Percentiles rank a stretch among this genome's conserved stretches.
Evolutionary conservation across 2,113 vertebrate species (phyloP).

Genomic region (Oncorhynchus nerka): DNA sequence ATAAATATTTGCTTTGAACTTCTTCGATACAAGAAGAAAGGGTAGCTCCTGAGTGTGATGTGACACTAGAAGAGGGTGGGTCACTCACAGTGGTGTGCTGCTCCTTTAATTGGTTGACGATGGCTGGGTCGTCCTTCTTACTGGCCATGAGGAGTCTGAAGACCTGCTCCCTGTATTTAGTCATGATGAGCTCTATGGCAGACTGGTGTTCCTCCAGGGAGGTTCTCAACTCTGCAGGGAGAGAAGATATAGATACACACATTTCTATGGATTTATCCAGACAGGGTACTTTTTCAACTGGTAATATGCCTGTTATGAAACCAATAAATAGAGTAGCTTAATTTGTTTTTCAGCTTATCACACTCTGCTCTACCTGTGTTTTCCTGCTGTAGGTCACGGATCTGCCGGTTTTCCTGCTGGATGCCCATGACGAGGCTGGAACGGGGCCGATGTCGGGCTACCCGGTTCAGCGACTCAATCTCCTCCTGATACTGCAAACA

Average conservation of each 20-base stretch:
- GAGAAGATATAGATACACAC: background rate
- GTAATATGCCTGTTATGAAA: no score
- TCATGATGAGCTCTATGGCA: slow-evolving; percentile 97
- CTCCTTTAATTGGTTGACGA: slow-evolving; percentile 90
- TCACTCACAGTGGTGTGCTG: slow-evolving; percentile 89
- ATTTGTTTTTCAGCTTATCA: background rate
- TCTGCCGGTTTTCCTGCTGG: slow-evolving; percentile 97
- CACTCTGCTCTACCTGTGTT: slow-evolving; percentile 83
- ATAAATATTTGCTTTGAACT: background rate
- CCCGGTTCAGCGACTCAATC: slow-evolving; percentile 91
- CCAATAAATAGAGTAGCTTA: background rate
- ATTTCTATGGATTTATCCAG: no score
- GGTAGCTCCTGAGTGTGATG: background rate
- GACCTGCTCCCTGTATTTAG: slow-evolving; percentile 95
- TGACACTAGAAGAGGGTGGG: background rate
- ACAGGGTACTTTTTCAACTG: no score
- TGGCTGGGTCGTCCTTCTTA: slow-evolving; percentile 88
- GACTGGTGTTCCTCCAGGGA: slow-evolving; percentile 97
- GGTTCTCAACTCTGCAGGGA: slow-evolving; percentile 81
- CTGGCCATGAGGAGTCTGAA: slow-evolving; percentile 92
- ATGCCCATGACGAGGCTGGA: slow-evolving; percentile 95
- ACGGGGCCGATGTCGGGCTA: slow-evolving; percentile 92
- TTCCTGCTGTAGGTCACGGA: slow-evolving; percentile 93
- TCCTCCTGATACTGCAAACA: slow-evolving; percentile 90
- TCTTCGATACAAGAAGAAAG: background rate